Base-by-base conservation (phyloP, 2,888 invertebrate genomes). In the Melanotus villosus region DNA sequence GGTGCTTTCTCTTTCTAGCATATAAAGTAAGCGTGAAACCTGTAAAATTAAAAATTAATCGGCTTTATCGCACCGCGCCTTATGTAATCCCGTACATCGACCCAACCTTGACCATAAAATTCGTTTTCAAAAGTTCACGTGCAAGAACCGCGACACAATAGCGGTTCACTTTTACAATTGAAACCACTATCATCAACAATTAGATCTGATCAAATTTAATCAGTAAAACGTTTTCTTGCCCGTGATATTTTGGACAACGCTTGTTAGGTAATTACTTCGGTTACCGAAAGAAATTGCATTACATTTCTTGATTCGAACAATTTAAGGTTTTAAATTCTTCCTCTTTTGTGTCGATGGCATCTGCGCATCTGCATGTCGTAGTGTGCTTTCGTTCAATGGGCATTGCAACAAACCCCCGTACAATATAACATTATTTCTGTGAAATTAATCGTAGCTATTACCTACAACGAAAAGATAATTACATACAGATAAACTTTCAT, bases 71-170 rank as follows among this genome's bases (percentile, higher is more conserved):
- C 5, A 10, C 16, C 34, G 2, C 57, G 0, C 19, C 58, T 67
- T 67, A 67, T 43, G 14, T 67, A 67, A 67, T 47, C 16, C 4
- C 38, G 66, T 60, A 60, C 66, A 43, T 60, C 59, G 66, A 67
- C 66, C 66, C 54, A 60, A 60, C 66, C 66, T 67, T 67, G 66
- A 67, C 60, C 50, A 45, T 36, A 52, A 60, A 60, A 59, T 36
- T 65, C 65, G 30, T 45, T 52, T 52, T 26, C 21, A 7, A 26
- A 45, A 14, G 34, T 63, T 45, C 12, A 57, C 43, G 32, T 57
- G 23, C 56, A 50, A 57, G 34, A 56, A 56, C 10, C 47, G 21
- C 34, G 6, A 21, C 54, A 36, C 9, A 36, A 23, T 38, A 30
- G 50, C 30, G 32, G 18, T 32, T 30, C 32, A 16, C 23, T 32